Conservation (phyloP, 2,888 invertebrate genomes). For the Elysia crispata region DNA sequence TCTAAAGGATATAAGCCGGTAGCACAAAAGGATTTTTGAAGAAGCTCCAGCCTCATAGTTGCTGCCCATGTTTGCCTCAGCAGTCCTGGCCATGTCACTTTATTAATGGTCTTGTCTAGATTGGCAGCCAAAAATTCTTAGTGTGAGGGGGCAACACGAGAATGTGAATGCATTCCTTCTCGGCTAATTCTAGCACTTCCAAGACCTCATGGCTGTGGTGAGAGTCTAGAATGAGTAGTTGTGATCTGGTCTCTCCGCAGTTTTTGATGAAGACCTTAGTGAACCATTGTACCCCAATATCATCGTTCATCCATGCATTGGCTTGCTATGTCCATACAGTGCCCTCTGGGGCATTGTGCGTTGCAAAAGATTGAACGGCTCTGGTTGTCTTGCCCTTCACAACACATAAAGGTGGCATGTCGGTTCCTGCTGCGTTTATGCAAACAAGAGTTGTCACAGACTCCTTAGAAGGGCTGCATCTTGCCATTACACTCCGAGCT, state of each 20-base stretch:
- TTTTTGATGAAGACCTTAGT: constrained; percentile 52
- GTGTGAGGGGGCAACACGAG: not conserved
- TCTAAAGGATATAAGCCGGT: no score
- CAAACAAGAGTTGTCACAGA: constrained; percentile 28
- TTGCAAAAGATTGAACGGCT: constrained; percentile 51
- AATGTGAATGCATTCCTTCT: not conserved
- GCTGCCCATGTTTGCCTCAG: no score
- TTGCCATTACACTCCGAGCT: not conserved
- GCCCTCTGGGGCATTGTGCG: constrained; percentile 49
- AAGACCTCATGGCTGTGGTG: constrained; percentile 44
- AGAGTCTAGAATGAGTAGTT: constrained; percentile 58
- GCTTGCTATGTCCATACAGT: constrained; percentile 53
- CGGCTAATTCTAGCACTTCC: not conserved
- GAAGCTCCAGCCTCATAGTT: no score
- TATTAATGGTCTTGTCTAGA: constrained; percentile 13
- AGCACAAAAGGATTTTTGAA: no score
- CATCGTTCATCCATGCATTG: constrained; percentile 59
- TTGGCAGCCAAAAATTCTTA: constrained; percentile 14
- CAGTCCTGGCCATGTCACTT: constrained; percentile 13
- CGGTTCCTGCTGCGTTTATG: constrained; percentile 27
- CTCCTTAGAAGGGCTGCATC: constrained; percentile 15
- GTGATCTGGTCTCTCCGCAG: constrained; percentile 58
- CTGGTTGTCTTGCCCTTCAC: constrained; percentile 56
- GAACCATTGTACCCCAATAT: constrained; percentile 58
- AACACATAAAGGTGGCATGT: constrained; percentile 55